Evolutionary conservation across 2,888 invertebrate genomes (phyloP).

Genomic region (Bombyx huttoni): DNA sequence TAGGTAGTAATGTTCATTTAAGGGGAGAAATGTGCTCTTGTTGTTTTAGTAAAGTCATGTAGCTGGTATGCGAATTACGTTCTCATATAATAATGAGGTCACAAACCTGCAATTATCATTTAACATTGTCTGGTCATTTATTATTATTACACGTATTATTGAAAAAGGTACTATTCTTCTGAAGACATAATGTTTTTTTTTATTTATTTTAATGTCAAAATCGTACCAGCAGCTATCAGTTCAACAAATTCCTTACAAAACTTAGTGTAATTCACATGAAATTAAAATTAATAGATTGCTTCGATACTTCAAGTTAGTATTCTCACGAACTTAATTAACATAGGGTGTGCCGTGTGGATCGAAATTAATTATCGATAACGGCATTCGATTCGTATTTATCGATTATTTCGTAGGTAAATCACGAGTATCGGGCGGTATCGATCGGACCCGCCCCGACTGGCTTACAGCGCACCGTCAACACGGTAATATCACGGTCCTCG

Average conservation of each 20-base stretch:
- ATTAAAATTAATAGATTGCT: conserved; percentile 1
- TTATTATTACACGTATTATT: no score
- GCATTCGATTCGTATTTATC: conserved; percentile 38
- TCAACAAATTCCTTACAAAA: background rate
- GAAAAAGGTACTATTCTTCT: no score
- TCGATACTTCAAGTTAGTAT: conserved; percentile 5
- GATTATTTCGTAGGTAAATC: conserved; percentile 61
- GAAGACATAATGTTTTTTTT: background rate
- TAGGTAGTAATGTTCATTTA: no score
- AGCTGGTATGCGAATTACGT: no score
- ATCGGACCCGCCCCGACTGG: conserved; percentile 36
- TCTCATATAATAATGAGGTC: no score
- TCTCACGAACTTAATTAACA: conserved; percentile 52
- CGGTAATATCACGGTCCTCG: conserved; percentile 10
- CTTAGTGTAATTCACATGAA: background rate
- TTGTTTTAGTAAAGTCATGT: no score
- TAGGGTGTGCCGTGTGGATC: conserved; percentile 34
- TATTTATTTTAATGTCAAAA: background rate
- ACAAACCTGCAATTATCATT: no score
- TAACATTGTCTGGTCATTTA: no score
- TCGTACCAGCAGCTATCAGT: background rate
- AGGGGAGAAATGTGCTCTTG: no score
- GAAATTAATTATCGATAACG: conserved; percentile 55
- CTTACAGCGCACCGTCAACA: conserved; percentile 42
- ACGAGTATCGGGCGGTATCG: conserved; percentile 32